Evolutionary conservation across 2,888 invertebrate genomes (phyloP), one percentile per base, ranked within the genome.

Genomic region (Petrolisthes manimaculis): DNA sequence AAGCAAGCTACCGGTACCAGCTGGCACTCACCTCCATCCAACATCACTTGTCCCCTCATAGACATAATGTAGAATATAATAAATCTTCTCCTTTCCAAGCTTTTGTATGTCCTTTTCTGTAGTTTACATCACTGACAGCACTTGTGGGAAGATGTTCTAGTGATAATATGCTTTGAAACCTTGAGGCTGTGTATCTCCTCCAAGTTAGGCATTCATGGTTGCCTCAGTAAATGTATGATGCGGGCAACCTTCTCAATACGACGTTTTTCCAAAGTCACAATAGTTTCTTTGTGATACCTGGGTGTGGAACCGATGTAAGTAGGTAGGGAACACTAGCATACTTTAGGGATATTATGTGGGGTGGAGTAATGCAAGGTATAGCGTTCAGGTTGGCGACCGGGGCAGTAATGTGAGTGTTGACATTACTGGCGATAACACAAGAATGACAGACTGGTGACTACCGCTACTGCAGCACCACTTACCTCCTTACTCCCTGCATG

Each of bases 381-480:
- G 37, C 37, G 56, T 21, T 12, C n/a, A 5, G 37, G 69, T 18
- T 51, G 5, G 12, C n/a, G 51, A 9, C 55, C 12, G 55, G 75
- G n/a, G 18, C 81, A 54, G 37, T 56, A 5, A 37, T 18, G 8
- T 55, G 14, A 21, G 74, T 86, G 86, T 86, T 86, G 86, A 86
- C 74, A 79, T 71, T 81, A 86, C 53, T 69, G 37, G 5, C 81
- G 86, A 86, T 86, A 86, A 86, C 86, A 56, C 18, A 55, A 74
- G 86, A 71, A 74, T 81, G 86, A 86, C 84, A 67, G 53, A 21
- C 21, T n/a, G 14, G 21, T n/a, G n/a, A n/a, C 71, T 37, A 37
- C 37, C 37, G 37, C 37, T 37, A 37, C 37, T 37, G 37, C 37
- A 37, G 37, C 37, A 37, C 37, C 37, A 37, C 37, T 37, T 37